Evolutionary conservation across 2,888 invertebrate species (phyloP), one percentile per base, ranked within the genome.

Genomic region (Sinopyrophorus schimmeli): DNA sequence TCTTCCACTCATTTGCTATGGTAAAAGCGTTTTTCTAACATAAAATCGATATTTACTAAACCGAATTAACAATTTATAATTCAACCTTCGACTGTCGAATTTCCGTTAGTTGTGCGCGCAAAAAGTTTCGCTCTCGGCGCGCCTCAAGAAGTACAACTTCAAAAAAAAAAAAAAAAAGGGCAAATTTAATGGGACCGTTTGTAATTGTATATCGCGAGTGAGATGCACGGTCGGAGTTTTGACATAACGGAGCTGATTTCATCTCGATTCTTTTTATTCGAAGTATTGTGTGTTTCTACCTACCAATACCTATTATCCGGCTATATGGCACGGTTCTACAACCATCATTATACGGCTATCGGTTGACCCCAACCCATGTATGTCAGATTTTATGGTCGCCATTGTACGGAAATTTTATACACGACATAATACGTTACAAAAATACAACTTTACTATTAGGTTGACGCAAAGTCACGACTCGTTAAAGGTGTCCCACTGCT

Each of bases 221-320:
- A 60, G 62, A 62, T 62, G 59, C 59, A 62, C 60, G 60, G 57
- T 54, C 47, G 21, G 35, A 53, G 59, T 62, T 61, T 62, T 62
- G 62, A 62, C 61, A 61, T 60, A 58, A 55, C 59, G 49, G 51
- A 60, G 58, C 60, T 57, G 62, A 63, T 63, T 62, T 59, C 60
- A 63, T 63, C 62, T 59, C 54, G 40, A 54, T 46, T 40, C 42
- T 57, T 61, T 59, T 60, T 61, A 54, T 39, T 41, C 50, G 34
- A 47, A 32, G 48, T 31, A 46, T 52, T 52, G 38, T 44, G 34
- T 48, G 31, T 34, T 48, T 46, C 47, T 38, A 37, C 37, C 14
- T 26, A 41, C 16, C 43, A 42, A 40, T 39, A 42, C 39, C n/a
- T 31, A 50, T 50, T 50, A 44, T 44, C 44, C 35, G 26, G 23